Evolutionary conservation across 2,113 vertebrate genomes (phyloP), one percentile per base, ranked within the genome.

Genomic region (Mormoops blainvillei): DNA sequence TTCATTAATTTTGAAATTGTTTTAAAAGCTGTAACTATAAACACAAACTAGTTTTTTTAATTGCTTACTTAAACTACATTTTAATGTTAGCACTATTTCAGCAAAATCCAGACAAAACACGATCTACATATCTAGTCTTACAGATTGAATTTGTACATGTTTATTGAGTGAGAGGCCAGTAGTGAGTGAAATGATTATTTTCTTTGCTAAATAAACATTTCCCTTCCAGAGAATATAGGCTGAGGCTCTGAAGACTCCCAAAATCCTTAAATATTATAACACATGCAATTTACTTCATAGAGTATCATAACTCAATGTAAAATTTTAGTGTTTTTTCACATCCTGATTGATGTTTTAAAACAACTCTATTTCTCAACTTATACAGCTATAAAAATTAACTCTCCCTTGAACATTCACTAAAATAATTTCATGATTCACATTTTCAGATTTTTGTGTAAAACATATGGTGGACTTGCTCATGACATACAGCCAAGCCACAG

Each of bases 31-130:
- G 5, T 82, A 22, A 54, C 2, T 48, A 58, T 71, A 18, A 76
- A n/a, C 4, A 28, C 50, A 74, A 80, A 33, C 18, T 45, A 83
- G 19, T 58, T 56, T 91, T 63, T 63, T 56, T 24, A 54, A 71
- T 73, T 58, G 16, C 0, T 92, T 4, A 68, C 7, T 45, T 94
- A 76, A 68, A 58, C 22, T 76, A 63, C 3, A 85, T 65, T 81
- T 86, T 91, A 36, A 28, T 89, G 16, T 63, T 73, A 54, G 7
- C 50, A 8, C 18, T 18, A 54, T 12, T 86, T 93, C 63, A 91
- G 20, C 31, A 94, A 96, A 93, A 87, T 77, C 33, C 22, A 89
- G 12, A 91, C 22, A 81, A 24, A 96, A 87, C 19, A 89, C 33
- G 78, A 20, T 73, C 24, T 14, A 41, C 36, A 7, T 12, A n/a